Conservation (phyloP, 2,113 vertebrate species). For the Chaetorhynchus papuensis region DNA sequence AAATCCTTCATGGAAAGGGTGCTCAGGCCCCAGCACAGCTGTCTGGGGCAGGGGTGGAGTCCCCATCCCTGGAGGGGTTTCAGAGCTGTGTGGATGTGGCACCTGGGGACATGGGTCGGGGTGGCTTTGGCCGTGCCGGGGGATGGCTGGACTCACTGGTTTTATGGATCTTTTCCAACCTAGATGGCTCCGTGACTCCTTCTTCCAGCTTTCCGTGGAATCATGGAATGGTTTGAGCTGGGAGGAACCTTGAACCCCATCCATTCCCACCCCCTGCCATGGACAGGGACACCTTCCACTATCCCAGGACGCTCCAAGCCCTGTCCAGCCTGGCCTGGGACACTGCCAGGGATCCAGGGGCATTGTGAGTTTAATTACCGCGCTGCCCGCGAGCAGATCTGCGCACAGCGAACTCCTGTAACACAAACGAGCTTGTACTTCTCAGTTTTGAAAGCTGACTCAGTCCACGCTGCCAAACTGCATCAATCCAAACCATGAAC, state of each 20-base stretch:
- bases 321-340: fast-evolving
- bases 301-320: background rate
- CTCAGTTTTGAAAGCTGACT: background rate
- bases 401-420: background rate
- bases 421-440: background rate
- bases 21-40: background rate
- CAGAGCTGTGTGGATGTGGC: fast-evolving
- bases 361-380: background rate
- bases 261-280: background rate
- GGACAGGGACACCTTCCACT: background rate
- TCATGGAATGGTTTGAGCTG: background rate
- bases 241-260: too few relatives aligned
- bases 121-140: background rate
- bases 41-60: background rate
- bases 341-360: background rate
- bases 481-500: background rate
- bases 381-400: background rate
- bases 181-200: background rate
- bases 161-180: background rate
- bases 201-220: background rate
- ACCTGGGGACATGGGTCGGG: fast-evolving
- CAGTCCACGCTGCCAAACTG: background rate
- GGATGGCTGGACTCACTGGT: background rate
- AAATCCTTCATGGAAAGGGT: background rate
- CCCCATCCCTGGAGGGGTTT: background rate